Evolutionary conservation across 2,888 invertebrate genomes (phyloP), one percentile per base, ranked within the genome.

Genomic region (Timandra comae): DNA sequence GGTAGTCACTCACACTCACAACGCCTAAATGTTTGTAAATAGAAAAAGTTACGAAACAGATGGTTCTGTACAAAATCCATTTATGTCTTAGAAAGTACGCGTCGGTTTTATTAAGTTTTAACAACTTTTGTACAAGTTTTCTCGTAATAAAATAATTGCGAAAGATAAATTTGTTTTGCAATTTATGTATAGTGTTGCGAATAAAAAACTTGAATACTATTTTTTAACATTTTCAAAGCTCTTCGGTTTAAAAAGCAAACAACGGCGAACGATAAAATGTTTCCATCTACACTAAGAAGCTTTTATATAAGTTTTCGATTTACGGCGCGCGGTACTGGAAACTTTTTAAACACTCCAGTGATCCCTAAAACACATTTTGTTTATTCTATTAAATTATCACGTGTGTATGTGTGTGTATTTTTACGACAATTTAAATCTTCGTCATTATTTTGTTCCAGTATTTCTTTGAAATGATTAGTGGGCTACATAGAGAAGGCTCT

Each of bases 1-100:
- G 81, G 82, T 81, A 82, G 80, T 56, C 53, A 68, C 77, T 32
- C 80, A 74, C 70, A 78, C 80, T 72, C 49, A 43, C 53, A n/a
- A 64, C 55, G 62, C 42, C 36, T 55, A 67, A 57, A 57, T 65
- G 63, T 52, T 52, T 56, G 60, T 53, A 51, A 68, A 63, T 55
- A 62, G 41, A 52, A 51, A 59, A 58, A 56, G 34, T 49, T 34
- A 25, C 30, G 20, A 23, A 43, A 30, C 38, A 36, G 27, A 26
- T 38, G 55, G 57, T 61, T 57, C 56, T 32, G 59, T 46, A 38
- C 10, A 24, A 11, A 7, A 24, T 24, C 22, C 22, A 22, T 24
- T 11, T 11, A 27, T 30, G 8, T 27, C 16, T 16, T 16, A 16
- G 16, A 3, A 6, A 6, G 12, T 22, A 6, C 16, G 16, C 16